Evolutionary conservation across 2,888 invertebrate genomes (phyloP).

Genomic region (Andricus curvator): DNA sequence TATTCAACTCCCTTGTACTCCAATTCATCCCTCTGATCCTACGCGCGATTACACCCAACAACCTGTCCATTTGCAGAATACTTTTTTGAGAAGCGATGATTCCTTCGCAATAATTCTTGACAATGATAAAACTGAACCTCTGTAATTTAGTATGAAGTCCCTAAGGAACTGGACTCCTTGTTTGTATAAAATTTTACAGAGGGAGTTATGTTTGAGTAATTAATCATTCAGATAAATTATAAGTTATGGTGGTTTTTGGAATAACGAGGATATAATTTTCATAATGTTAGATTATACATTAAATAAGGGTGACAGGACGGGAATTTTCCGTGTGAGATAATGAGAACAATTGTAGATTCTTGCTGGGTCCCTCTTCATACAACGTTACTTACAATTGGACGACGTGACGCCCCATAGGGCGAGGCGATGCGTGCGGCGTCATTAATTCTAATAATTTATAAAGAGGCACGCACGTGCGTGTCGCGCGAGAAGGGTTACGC

Average conservation of each 20-base stretch:
- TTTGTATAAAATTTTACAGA: not conserved
- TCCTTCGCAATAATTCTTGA: not conserved
- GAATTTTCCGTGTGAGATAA: slow-evolving; percentile 56
- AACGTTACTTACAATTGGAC: slow-evolving; percentile 61
- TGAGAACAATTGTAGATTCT: slow-evolving; percentile 51
- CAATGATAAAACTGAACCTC: not conserved
- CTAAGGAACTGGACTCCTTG: not conserved
- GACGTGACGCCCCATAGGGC: slow-evolving; percentile 64
- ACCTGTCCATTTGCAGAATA: slow-evolving; percentile 73
- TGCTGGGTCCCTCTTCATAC: slow-evolving; percentile 51
- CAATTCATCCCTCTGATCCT: slow-evolving; percentile 71
- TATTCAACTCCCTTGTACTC: slow-evolving; percentile 72
- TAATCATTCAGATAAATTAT: not conserved
- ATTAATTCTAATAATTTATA: slow-evolving; percentile 77
- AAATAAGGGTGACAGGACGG: slow-evolving; percentile 7
- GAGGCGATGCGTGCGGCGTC: slow-evolving; percentile 71
- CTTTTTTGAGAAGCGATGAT: slow-evolving; percentile 56
- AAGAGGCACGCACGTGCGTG: slow-evolving; percentile 74
- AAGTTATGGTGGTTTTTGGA: not conserved
- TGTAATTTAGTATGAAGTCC: not conserved
- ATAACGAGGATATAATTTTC: not conserved
- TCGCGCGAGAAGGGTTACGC: slow-evolving; percentile 63
- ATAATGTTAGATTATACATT: not conserved
- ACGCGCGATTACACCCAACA: slow-evolving; percentile 75
- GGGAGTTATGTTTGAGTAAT: not conserved